phyloP scores from a whole-genome alignment of 2,797 vertebrate genomes.

The Spinibarbus caldwelli region DNA sequence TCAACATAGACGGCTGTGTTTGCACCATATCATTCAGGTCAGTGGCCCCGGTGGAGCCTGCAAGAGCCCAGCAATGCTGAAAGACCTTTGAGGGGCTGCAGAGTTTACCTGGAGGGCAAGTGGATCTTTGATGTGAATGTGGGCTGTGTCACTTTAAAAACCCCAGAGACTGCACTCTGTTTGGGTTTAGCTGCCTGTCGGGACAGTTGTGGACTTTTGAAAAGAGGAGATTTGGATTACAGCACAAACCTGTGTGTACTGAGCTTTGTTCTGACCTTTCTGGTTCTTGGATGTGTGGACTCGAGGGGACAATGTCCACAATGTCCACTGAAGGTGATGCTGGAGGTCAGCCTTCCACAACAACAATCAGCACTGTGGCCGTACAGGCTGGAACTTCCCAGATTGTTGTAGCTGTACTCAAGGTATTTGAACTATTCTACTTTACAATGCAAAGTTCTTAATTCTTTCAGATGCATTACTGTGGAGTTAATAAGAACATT shows the following conservation, averaged over 20 bases:
- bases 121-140: constrained; percentile 29
- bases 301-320: constrained; percentile 47
- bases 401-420: constrained; percentile 84
- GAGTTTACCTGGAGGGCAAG: constrained; percentile 25
- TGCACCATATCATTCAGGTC: constrained; percentile 64
- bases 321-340: constrained; percentile 74
- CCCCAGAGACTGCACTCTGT: constrained; percentile 24
- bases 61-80: constrained; percentile 27
- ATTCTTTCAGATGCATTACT: background rate
- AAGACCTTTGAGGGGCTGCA: constrained; percentile 22
- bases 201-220: constrained; percentile 14
- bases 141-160: constrained; percentile 37
- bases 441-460: background rate
- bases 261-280: constrained; percentile 21
- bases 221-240: constrained; percentile 29
- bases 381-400: constrained; percentile 86
- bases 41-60: constrained; percentile 41
- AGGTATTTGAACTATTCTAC: constrained; percentile 76
- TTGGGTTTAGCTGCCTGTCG: constrained; percentile 34
- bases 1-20: constrained; percentile 72
- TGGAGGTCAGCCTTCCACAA: constrained; percentile 75
- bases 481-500: background rate
- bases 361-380: constrained; percentile 88
- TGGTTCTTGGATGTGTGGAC: constrained; percentile 51
- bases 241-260: background rate